Evolutionary conservation across 2,888 invertebrate species (phyloP).

Genomic region (Lasiommata megera): DNA sequence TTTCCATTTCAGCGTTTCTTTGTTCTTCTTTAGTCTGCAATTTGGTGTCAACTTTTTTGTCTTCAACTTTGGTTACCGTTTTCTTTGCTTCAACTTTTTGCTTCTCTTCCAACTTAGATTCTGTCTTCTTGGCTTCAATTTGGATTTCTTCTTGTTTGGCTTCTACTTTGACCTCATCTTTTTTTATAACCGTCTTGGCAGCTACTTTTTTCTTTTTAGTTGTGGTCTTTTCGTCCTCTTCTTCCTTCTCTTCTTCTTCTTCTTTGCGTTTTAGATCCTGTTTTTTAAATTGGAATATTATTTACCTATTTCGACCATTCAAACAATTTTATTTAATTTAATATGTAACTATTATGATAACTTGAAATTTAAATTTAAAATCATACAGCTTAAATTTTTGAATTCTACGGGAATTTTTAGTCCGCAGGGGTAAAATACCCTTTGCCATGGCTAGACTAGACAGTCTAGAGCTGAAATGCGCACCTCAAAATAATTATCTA

Average conservation of each 20-base stretch:
- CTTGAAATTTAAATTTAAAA: too few species aligned
- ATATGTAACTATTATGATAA: too few species aligned
- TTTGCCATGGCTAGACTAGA: too few species aligned
- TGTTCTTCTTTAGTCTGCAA: slow-evolving; percentile 46
- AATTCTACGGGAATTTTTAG: too few species aligned
- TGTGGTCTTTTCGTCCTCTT: slow-evolving; percentile 29
- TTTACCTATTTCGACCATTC: neutral
- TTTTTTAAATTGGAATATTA: slow-evolving; percentile 11
- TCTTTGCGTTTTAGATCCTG: slow-evolving; percentile 24
- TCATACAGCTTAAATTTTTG: too few species aligned
- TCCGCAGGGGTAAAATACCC: too few species aligned
- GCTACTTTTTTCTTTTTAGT: slow-evolving; percentile 51
- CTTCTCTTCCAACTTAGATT: slow-evolving; percentile 49
- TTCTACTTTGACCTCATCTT: slow-evolving; percentile 52
- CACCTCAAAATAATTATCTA: too few species aligned
- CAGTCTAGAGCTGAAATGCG: too few species aligned
- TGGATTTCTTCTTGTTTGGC: slow-evolving; percentile 64
- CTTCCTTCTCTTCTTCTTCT: slow-evolving; percentile 28
- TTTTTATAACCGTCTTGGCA: slow-evolving; percentile 54
- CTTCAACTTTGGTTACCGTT: slow-evolving; percentile 49
- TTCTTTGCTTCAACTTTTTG: slow-evolving; percentile 50
- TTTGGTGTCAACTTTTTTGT: slow-evolving; percentile 61
- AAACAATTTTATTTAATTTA: too few species aligned
- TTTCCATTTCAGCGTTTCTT: slow-evolving; percentile 64
- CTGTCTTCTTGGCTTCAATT: slow-evolving; percentile 49